Base-by-base conservation (phyloP, 2,113 vertebrate genomes). In the Neodon shergylaensis region DNA sequence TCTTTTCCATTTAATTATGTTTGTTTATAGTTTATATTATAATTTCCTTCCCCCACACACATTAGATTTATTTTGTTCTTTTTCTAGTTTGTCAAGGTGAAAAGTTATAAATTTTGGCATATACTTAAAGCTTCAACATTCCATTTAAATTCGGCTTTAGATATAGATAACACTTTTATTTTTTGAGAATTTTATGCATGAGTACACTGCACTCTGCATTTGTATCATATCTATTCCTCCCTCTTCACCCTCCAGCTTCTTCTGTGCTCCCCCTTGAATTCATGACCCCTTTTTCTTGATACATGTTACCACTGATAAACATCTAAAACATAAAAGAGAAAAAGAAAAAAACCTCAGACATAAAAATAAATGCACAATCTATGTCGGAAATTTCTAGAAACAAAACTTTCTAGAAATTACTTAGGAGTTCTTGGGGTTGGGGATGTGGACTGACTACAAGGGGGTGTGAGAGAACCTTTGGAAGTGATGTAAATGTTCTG, bases 391-490 rank as follows among this genome's bases (percentile, higher is more conserved):
- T 61, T 82, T 82, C 36, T 82, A 39, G 74, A 82, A 54, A 4
- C 17, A 36, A 90, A 58, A 74, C 26, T 52, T 82, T 87, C 66
- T 87, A 81, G 66, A 90, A 82, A 93, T 63, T 39, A 93, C 42
- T 44, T 81, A 81, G 26, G 73, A 73, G 74, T 82, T 86, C 7
- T 58, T 76, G 16, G 7, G 28, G 1, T 28, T 78, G 21, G 42
- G 77, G 31, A 54, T 58, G 13, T 54, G 21, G 16, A 65, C 7
- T 83, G 76, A 54, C 1, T 63, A 17, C 17, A 89, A 26, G 36
- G 58, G 21, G 36, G 6, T 0, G 22, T 26, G 39, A 73, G 68
- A 52, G 28, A 31, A 36, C 13, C 54, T 88, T 83, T 73, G 72
- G 83, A 94, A 72, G 16, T 73, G 84, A 54, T 58, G 26, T 24